These are phyloP conservation scores for Hydrotaea cyrtoneurina DNA, from an alignment of 2,888 invertebrate genomes.

Conservation along the genomic window DNA sequence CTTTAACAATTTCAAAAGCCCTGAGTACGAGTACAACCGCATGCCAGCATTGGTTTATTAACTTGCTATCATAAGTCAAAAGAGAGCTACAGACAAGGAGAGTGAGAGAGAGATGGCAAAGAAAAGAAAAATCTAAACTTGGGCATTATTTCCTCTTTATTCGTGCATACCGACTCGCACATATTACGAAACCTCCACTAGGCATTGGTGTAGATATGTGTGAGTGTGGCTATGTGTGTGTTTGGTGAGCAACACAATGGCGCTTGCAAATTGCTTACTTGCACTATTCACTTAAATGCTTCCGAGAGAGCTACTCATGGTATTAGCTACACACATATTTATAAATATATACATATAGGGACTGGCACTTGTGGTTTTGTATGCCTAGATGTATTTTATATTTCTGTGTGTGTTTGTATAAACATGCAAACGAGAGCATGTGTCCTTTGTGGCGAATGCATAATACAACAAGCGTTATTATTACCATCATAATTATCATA, in stretches of 20 bases:
- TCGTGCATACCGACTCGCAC: neutral
- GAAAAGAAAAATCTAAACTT: neutral
- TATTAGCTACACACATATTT: neutral
- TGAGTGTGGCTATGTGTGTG: neutral
- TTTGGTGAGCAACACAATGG: neutral
- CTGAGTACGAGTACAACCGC: slow-evolving; percentile 31
- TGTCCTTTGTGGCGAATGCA: slow-evolving; percentile 28
- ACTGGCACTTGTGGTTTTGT: no score
- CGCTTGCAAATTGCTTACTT: slow-evolving; percentile 37
- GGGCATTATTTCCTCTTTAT: slow-evolving; percentile 17
- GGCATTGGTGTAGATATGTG: neutral
- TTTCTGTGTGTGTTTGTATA: neutral
- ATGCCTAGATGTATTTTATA: neutral
- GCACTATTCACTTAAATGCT: slow-evolving; percentile 35
- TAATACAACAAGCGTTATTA: slow-evolving; percentile 12
- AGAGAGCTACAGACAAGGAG: neutral
- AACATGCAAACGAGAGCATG: slow-evolving; percentile 11
- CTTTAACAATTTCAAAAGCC: slow-evolving; percentile 46
- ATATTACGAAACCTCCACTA: neutral
- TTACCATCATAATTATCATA: neutral
- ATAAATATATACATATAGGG: neutral
- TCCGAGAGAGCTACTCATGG: slow-evolving; percentile 23
- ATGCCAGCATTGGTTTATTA: slow-evolving; percentile 52
- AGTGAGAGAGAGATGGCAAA: neutral
- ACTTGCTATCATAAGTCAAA: slow-evolving; percentile 40